Percentiles rank a stretch among this genome's conserved stretches.
phyloP scores from a whole-genome alignment of 2,797 vertebrate species.

The Chiroxiphia lanceolata region DNA sequence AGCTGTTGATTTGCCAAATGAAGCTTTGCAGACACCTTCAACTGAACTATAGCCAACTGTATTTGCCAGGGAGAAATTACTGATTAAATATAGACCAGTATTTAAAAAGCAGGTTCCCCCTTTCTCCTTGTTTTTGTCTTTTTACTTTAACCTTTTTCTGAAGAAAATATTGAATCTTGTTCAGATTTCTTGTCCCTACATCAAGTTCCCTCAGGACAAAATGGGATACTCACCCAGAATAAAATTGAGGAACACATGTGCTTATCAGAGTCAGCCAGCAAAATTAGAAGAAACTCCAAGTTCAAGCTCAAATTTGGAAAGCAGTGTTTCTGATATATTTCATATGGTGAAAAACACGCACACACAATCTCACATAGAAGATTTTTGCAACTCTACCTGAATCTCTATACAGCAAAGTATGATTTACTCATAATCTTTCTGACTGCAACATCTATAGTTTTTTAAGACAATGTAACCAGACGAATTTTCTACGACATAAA shows the following conservation, averaged over 20 bases:
- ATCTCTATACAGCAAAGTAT: neutral
- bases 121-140: rapidly evolving
- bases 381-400: neutral
- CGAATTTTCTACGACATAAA: neutral
- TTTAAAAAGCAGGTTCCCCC: neutral
- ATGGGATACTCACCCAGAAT: neutral
- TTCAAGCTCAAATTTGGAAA: neutral
- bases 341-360: neutral
- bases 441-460: neutral
- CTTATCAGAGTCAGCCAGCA: neutral
- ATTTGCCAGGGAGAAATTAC: neutral
- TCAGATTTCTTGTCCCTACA: neutral
- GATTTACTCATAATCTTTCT: neutral
- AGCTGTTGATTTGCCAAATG: neutral
- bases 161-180: neutral
- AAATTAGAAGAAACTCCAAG: neutral
- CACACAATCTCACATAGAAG: neutral
- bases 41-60: neutral
- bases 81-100: neutral
- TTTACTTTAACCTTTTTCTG: neutral
- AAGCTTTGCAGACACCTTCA: neutral
- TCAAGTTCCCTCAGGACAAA: neutral
- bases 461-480: neutral
- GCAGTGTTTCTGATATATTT: neutral
- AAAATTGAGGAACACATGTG: neutral